Base-by-base conservation (phyloP, 1,140 invertebrate species). In the Tetramorium simillimum region DNA sequence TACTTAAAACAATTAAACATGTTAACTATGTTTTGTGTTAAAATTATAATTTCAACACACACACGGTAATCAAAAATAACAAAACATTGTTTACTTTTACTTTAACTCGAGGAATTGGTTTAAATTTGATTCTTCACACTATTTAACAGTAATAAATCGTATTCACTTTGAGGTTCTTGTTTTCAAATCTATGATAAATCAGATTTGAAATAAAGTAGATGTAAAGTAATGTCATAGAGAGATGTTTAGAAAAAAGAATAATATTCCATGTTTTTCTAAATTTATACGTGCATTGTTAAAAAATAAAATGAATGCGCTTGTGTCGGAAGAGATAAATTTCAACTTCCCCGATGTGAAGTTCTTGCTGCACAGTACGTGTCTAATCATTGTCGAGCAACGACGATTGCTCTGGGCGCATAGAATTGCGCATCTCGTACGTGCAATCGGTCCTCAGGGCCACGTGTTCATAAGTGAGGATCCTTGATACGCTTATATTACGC, bases 401-500 rank as follows among this genome's bases (percentile, higher is more conserved):
- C 14, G 40, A 69, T 56, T 70, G 14, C n/a, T 3, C 18, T 46
- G 21, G n/a, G 37, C 2, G 28, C 28, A 18, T n/a, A 43, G 46
- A 33, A 63, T 53, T 81, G 37, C 40, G 75, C 49, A 40, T 56
- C 77, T 43, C 43, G 24, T 51, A 40, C 12, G 24, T 69, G 77
- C 77, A 37, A 40, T 40, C 33, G 33, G 16, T n/a, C 63, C 49
- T 69, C 21, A 40, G 77, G 33, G 63, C 43, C 40, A 6, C n/a
- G 28, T 40, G 21, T 69, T 81, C 46, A 80, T n/a, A 46, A 81
- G 63, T 28, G 77, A 40, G 49, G 21, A 69, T 81, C 63, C 77
- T 81, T 69, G 77, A 69, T 81, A 81, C 33, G n/a, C 16, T 80
- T 70, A 81, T 69, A 69, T 75, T 75, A 60, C 63, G 46, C 63